Evolutionary conservation across 2,888 invertebrate species (phyloP).

Genomic region (Crioceris asparagi): DNA sequence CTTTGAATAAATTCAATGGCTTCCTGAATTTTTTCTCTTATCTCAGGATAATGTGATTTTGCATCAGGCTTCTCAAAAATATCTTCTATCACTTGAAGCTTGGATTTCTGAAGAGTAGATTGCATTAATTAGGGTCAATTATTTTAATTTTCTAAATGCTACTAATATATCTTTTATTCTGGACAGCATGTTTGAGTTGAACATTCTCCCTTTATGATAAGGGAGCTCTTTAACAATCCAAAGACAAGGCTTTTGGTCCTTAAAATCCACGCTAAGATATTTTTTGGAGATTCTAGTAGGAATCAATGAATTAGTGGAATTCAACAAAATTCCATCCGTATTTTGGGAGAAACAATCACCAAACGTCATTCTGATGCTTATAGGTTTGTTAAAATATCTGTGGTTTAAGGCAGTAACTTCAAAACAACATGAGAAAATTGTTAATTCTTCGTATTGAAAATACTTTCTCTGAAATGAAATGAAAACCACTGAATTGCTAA

Average conservation of each 20-base stretch:
- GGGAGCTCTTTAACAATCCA: constrained; percentile 51
- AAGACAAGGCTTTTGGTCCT: constrained; percentile 55
- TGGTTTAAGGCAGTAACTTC: constrained; percentile 59
- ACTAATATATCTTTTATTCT: constrained; percentile 48
- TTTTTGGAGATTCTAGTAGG: constrained; percentile 23
- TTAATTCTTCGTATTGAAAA: constrained; percentile 52
- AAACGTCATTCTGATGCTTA: constrained; percentile 57
- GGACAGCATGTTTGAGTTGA: constrained; percentile 54
- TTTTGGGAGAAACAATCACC: constrained; percentile 48
- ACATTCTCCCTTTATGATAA: constrained; percentile 55
- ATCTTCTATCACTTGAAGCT: too few species aligned
- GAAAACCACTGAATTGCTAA: too few species aligned
- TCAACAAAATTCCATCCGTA: constrained; percentile 14
- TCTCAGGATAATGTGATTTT: too few species aligned
- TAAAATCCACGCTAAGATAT: constrained; percentile 30
- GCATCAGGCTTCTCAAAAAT: too few species aligned
- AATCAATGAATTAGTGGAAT: constrained; percentile 17
- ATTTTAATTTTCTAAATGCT: too few species aligned
- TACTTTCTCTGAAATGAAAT: constrained; percentile 24
- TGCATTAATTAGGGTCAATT: too few species aligned
- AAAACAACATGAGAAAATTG: constrained; percentile 52
- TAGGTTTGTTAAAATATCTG: constrained; percentile 41
- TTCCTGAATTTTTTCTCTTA: constrained; percentile 29
- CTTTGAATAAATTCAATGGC: constrained; percentile 29
- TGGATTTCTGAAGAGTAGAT: too few species aligned